These are phyloP conservation scores for Cyphomyrus plagiostoma DNA, from an alignment of 2,113 vertebrate genomes.

Conservation along the genomic window DNA sequence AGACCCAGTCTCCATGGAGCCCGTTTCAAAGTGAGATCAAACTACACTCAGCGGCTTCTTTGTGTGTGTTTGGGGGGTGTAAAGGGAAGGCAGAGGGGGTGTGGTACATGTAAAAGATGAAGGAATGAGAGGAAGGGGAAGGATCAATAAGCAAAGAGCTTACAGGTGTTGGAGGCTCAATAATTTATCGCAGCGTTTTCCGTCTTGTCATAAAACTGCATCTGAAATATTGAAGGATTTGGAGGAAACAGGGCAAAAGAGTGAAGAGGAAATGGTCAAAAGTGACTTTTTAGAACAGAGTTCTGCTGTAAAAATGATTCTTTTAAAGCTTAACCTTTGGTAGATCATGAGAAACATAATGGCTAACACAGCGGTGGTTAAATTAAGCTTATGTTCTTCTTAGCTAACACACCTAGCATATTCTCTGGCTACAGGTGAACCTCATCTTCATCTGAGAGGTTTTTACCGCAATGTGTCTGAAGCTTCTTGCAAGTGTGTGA, in stretches of 20 bases:
- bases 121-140: neutral
- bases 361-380: neutral
- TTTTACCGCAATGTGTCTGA: neutral
- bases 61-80: neutral
- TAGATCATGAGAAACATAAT: neutral
- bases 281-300: neutral
- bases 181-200: neutral
- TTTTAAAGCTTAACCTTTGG: neutral
- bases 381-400: neutral
- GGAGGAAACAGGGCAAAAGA: neutral
- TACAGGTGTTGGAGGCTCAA: neutral
- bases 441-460: neutral
- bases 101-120: neutral
- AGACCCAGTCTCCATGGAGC: neutral
- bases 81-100: neutral
- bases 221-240: neutral
- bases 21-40: constrained; percentile 21
- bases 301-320: neutral
- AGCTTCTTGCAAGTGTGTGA: neutral
- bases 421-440: neutral
- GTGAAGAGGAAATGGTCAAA: neutral
- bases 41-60: neutral
- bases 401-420: neutral
- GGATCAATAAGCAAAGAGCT: constrained; percentile 13
- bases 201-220: neutral